Evolutionary conservation across 1,140 invertebrate species (phyloP), one percentile per base, ranked within the genome.

Genomic region (Homalodisca vitripennis): DNA sequence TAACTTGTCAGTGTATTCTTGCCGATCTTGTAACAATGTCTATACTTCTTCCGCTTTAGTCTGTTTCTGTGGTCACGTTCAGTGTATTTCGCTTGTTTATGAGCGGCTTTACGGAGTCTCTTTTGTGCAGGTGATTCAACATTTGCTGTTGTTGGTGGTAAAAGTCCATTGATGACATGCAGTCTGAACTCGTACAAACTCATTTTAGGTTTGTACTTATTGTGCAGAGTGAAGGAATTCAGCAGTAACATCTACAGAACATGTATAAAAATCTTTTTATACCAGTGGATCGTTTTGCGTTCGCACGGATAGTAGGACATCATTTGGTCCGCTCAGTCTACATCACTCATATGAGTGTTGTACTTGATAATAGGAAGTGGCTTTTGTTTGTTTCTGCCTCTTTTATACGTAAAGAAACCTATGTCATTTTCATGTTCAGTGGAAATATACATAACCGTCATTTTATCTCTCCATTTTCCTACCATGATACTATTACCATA

Each of bases 281-380:
- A 77, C 73, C 77, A 78, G 14, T 74, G 47, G 6, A 78, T 72
- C 0, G 74, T 76, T 71, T 78, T 77, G 26, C 72, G 53, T 20
- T 72, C 72, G 6, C 70, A 71, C 1, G 74, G 74, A 29, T 78
- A 78, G 68, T 75, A 77, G 30, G 68, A 64, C 1, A 76, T 32
- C 73, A 77, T 75, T 71, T 78, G 75, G 32, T 77, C 76, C 17
- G 67, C 26, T 6, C 73, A 32, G 69, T 78, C 77, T 62, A 78
- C 73, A 2, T 73, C 75, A 10, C 72, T 73, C 77, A 78, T 78
- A 62, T 62, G 66, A 17, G 32, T n/a, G 20, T 70, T 66, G 27
- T 67, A 67, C 27, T 67, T 51, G 29, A 67, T n/a, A 14, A 67
- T 53, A 26, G 66, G 66, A 27, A 67, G 48, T 13, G 66, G 66